Base-by-base conservation (phyloP, 1,140 invertebrate genomes). In the Drosophila bipectinata region DNA sequence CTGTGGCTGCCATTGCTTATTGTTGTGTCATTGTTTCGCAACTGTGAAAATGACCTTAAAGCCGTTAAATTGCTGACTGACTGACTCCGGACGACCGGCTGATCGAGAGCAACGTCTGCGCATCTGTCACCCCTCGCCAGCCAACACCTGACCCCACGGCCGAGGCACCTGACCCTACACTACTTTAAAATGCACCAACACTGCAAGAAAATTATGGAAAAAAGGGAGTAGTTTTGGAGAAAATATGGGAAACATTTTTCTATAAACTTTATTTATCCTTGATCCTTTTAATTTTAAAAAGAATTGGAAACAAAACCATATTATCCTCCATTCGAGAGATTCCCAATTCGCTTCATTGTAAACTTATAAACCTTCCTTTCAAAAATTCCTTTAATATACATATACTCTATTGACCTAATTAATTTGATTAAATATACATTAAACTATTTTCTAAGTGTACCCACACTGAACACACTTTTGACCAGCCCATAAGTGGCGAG, bases 21-120 rank as follows among this genome's bases (percentile, higher is more conserved):
- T 80, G 77, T 78, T 78, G 77, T 81, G 74, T 61, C 82, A 88
- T 87, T 87, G 83, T 88, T 88, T 88, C 67, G 75, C 71, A 89
- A 83, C 79, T 77, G 83, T 88, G 72, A 87, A 75, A 88, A 83
- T 89, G 76, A 88, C 83, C 83, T 88, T 88, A 88, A 88, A 88
- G 84, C 75, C 75, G 72, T 84, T 89, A 79, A 87, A 88, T 88
- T 83, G 80, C 53, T 72, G 79, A 88, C 77, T 84, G 72, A 63
- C 63, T 71, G 67, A 71, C 67, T 71, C 49, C 66, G 52, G 52
- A 10, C 80, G 57, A 72, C 72, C 72, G 72, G 72, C 72, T 68
- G 75, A 52, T 66, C 73, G 56, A 69, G 63, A 68, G 72, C 61
- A 55, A 73, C 53, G 71, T 74, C 72, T 74, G 72, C 72, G 60